Base-by-base conservation (phyloP, 2,888 invertebrate genomes). In the Drosophila trichaetosa region DNA sequence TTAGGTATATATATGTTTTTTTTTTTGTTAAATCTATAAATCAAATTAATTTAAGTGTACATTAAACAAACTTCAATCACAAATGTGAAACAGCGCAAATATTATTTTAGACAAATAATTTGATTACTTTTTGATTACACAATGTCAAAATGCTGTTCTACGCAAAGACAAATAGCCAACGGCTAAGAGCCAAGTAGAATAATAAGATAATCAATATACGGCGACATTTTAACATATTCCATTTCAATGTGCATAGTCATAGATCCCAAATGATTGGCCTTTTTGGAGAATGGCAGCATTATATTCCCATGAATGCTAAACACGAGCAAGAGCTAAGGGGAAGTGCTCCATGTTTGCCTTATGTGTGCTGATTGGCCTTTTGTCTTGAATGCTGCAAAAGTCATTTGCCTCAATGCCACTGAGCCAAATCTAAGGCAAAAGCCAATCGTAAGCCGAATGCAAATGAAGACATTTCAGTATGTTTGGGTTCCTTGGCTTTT, bases 391-490 rank as follows among this genome's bases (percentile, higher is more conserved):
- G 31, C 40, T 34, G 57, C 42, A 27, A 40, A 57, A 33, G 42
- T 33, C 67, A 54, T 66, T 66, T 56, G 56, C 48, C 48, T 49
- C 33, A 67, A 33, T 67, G 24, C 46, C 54, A 38, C 5, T 11
- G 11, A 62, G 51, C 18, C 18, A 13, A 57, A 51, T 34, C 36
- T 31, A 18, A 33, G 24, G 2, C 36, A 11, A 56, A 46, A 42
- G 34, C 51, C 67, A 59, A 59, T 68, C 34, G 69, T 36, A 36
- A 51, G 13, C 40, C 33, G 53, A 54, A 70, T 69, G 69, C 65
- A 75, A 75, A 75, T 76, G 62, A 66, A 69, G 76, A 69, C 59
- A 52, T 73, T 70, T 76, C 60, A 54, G 48, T 18, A 46, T 40
- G 49, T 53, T 46, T 52, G 31, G 34, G 13, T 34, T 59, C n/a